Conservation (phyloP, 2,888 invertebrate species). For the Eupithecia dodoneata region DNA sequence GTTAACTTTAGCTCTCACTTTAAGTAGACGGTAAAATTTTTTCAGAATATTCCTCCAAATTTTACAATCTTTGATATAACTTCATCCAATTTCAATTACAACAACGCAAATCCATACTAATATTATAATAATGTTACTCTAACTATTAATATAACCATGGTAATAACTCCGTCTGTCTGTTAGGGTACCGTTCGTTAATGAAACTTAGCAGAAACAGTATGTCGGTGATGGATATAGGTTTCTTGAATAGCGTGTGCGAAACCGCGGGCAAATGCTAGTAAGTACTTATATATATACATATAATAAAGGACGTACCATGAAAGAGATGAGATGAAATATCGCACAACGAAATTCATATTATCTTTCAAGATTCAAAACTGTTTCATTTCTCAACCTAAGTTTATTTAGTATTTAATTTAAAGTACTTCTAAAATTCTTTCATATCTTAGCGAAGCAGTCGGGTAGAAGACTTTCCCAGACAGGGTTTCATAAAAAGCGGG, state of each 20-base stretch:
- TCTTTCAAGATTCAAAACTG: not conserved
- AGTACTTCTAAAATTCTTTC: not conserved
- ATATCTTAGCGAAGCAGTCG: not conserved
- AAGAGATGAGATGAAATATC: not conserved
- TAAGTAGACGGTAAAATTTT: not conserved
- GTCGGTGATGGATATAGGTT: no score
- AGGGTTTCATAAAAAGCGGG: slow-evolving; percentile 36
- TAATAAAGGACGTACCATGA: not conserved
- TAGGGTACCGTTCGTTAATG: no score
- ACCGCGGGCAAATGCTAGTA: no score
- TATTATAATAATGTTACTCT: not conserved
- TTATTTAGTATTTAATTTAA: slow-evolving; percentile 1
- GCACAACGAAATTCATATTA: not conserved
- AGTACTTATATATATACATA: no score
- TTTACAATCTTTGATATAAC: not conserved
- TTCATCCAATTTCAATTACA: not conserved
- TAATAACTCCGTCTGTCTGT: no score
- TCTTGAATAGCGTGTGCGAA: no score
- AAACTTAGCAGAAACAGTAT: no score
- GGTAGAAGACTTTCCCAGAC: slow-evolving; percentile 3
- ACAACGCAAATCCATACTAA: not conserved
- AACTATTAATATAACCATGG: no score
- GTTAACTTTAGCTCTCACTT: not conserved
- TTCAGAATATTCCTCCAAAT: not conserved
- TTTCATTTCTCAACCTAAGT: not conserved